phyloP scores from a whole-genome alignment of 2,888 invertebrate genomes.

The Protonemura montana region DNA sequence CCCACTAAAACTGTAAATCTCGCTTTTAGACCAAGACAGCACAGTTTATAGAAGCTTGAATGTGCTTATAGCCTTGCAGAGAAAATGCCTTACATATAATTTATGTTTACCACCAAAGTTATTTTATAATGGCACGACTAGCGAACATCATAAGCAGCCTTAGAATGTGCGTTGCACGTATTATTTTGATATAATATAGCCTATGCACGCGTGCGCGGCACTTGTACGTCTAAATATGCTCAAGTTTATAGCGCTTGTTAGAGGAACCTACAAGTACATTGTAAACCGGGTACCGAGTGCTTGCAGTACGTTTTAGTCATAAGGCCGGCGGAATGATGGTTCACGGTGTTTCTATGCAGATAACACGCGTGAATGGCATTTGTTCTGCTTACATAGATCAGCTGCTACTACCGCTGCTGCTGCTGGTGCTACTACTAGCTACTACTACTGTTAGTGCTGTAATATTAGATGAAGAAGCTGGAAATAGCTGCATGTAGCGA shows the following conservation, averaged over 20 bases:
- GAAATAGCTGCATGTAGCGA: neutral
- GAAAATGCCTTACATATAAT: neutral
- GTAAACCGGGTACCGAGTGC: neutral
- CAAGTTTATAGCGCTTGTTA: neutral
- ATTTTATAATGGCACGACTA: neutral
- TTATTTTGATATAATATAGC: conserved; percentile 5
- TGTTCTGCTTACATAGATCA: neutral
- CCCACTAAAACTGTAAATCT: neutral
- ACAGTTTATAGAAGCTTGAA: neutral
- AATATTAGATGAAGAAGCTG: neutral
- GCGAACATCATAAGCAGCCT: neutral
- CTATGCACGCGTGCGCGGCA: neutral
- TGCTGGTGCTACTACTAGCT: neutral
- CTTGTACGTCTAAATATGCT: conserved; percentile 12
- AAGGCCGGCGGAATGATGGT: neutral
- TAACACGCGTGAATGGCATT: neutral
- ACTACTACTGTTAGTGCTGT: neutral
- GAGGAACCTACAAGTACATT: neutral
- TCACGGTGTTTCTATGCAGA: neutral
- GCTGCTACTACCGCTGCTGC: neutral
- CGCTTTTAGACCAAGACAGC: neutral
- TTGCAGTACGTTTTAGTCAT: neutral
- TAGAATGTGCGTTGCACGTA: conserved; percentile 12
- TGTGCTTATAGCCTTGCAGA: conserved; percentile 12
- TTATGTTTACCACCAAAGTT: conserved; percentile 7